Evolutionary conservation across 1,140 invertebrate genomes (phyloP), one percentile per base, ranked within the genome.

Genomic region (Lordiphosa collinella): DNA sequence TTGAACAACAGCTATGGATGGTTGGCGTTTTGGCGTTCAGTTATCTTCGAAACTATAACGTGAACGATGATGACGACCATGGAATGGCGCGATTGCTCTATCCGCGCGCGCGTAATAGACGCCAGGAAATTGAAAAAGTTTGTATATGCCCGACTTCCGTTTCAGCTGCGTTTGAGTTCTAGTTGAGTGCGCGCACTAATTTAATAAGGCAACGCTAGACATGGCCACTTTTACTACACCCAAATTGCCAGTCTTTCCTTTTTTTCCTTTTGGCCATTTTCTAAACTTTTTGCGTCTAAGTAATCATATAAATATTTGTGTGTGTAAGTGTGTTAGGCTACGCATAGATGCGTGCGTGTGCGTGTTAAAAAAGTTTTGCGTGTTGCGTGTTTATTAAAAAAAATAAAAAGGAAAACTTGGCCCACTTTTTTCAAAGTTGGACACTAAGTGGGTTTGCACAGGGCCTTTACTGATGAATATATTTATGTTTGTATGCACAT

Each of bases 101-200:
- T n/a, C n/a, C n/a, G n/a, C n/a, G n/a, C n/a, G n/a, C n/a, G n/a
- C n/a, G n/a, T n/a, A n/a, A n/a, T n/a, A n/a, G n/a, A n/a, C 31
- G 32, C 43, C 67, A 84, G 78, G 78, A 84, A 84, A 84, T 84
- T 85, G 78, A 84, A 82, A 82, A 82, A 82, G 67, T 84, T 72
- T 82, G 72, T 71, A 64, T 84, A 73, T 69, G 63, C 51, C 63
- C 53, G 63, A 73, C 78, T 52, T 82, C 78, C 78, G 78, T 68
- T 76, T 82, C 70, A 63, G n/a, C n/a, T n/a, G n/a, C n/a, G n/a
- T n/a, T n/a, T n/a, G n/a, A n/a, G 62, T 47, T 50, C 54, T 57
- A 65, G 54, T 68, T 73, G 64, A 84, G 73, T 70, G 78, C 48
- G 68, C 60, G 56, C 49, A 73, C 79, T 85, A 84, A 84, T 85